These are phyloP conservation scores for Sternotherus odoratus DNA, from an alignment of 2,797 vertebrate species.

Conservation along the genomic window DNA sequence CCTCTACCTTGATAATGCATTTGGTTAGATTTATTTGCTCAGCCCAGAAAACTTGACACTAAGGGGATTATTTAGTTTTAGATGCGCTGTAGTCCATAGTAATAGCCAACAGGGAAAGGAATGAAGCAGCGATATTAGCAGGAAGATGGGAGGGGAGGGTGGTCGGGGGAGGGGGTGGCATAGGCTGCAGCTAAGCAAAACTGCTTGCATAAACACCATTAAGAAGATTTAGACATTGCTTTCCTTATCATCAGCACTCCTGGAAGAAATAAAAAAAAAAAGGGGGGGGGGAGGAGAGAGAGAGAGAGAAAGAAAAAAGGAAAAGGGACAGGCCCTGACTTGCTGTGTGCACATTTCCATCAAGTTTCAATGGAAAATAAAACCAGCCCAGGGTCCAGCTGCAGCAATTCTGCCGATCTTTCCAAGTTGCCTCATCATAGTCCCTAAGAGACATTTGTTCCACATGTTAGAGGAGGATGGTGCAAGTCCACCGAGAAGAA, in stretches of 20 bases:
- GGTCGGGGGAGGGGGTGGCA: constrained; percentile 76
- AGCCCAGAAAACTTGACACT: constrained; percentile 91
- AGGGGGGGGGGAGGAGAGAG: background rate
- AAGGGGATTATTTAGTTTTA: constrained; percentile 99
- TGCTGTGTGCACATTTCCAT: constrained; percentile 85
- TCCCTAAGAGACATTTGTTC: constrained; percentile 79
- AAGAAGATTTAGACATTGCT: constrained; percentile 91
- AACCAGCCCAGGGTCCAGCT: constrained; percentile 72
- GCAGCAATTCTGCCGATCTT: constrained; percentile 69
- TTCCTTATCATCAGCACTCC: constrained; percentile 89
- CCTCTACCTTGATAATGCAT: constrained; percentile 92
- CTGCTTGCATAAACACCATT: constrained; percentile 91
- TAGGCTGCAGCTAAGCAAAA: constrained; percentile 87
- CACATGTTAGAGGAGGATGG: constrained; percentile 69
- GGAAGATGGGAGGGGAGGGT: constrained; percentile 80
- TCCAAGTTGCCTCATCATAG: constrained; percentile 70
- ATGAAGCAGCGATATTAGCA: constrained; percentile 88
- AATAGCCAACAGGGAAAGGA: constrained; percentile 90
- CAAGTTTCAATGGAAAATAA: constrained; percentile 83
- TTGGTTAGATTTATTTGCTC: constrained; percentile 94
- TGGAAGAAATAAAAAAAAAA: constrained; percentile 85
- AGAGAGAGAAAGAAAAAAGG: constrained; percentile 74
- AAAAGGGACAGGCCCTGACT: constrained; percentile 82
- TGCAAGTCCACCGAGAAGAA: constrained; percentile 57
- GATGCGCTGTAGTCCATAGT: constrained; percentile 90